Base-by-base conservation (phyloP, 2,888 invertebrate genomes). In the Nomada lathburiana region DNA sequence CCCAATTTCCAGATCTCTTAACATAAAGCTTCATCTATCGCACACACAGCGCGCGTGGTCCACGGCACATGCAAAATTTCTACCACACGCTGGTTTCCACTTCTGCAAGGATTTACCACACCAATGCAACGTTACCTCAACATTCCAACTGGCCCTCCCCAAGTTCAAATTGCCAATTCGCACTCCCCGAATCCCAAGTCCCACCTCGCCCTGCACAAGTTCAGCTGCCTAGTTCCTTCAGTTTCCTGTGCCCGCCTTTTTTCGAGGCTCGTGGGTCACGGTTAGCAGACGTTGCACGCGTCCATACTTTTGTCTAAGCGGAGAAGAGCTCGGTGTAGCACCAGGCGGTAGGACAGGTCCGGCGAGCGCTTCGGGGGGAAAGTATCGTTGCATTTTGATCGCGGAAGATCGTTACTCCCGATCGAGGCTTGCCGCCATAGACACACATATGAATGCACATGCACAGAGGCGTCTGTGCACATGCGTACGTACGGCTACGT, bases 381-480 rank as follows among this genome's bases (percentile, higher is more conserved):
- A 86, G 81, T 85, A 88, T 89, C 88, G 84, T 86, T 88, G 80
- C 86, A 89, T 88, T 88, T 91, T 88, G 91, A 89, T 90, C 88
- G 89, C 86, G 83, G 87, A 89, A 89, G 89, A 90, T 90, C 89
- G 89, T 89, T 87, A 89, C 87, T 90, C 88, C 82, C 83, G 90
- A 89, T 89, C 88, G 88, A 84, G 81, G 70, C 69, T 74, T 80
- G 78, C 69, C 77, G 71, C 60, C 50, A 68, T 77, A 63, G 47
- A 65, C 78, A 16, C 29, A 29, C 44, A 26, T 57, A 10, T 26
- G 53, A 53, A 16, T 20, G 23, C 57, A 23, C 36, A 59, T 75
- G 73, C 77, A 65, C 23, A 69, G 47, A 70, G n/a, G 44, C 59
- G 70, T 70, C n/a, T n/a, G 29, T 62, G 67, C 71, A 65, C 65